Base-by-base conservation (phyloP, 2,797 vertebrate genomes). In the Cossypha caffra region DNA sequence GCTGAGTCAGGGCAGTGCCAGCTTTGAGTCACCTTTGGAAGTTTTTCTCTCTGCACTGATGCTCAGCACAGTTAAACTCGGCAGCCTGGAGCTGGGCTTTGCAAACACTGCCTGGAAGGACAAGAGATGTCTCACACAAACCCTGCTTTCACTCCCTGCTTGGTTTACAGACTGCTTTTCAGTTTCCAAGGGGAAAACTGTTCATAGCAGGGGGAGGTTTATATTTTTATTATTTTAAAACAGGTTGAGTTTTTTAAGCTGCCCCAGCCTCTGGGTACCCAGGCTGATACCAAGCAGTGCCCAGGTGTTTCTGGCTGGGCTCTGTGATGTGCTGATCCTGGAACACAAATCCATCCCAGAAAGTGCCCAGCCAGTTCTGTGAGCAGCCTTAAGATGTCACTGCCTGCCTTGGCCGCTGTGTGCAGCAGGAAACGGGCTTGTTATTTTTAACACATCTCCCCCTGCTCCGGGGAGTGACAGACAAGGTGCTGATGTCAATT, bases 351-450 rank as follows among this genome's bases (percentile, higher is more conserved):
- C 11, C 69, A 38, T 23, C n/a, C n/a, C 63, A 8, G 2, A 3
- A 19, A 18, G 6, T 28, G 6, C 29, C 4, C 84, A 26, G 93
- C 83, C 96, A 96, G 20, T 97, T 98, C 97, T 97, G 68, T 10
- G 52, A 88, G 71, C 94, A 90, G 79, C 97, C 97, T 97, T 97
- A 96, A 98, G 98, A 94, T 97, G 98, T 98, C 98, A 98, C 96
- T 97, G 72, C 88, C 89, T 48, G 94, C 93, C 97, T 94, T 86
- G 91, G 91, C 86, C 55, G 26, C 55, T 9, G 75, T 26, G 9
- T 24, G 74, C 20, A 1, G 58, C 21, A 37, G 74, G 96, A 98
- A 98, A 93, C 35, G 42, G 82, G 57, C 84, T 64, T 61, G 77
- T 93, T 94, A 78, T 93, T 95, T 84, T n/a, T 87, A 93, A 96